Percentiles rank a stretch among this genome's conserved stretches.
These are phyloP conservation scores for Periphyllus acericola DNA, from an alignment of 2,888 invertebrate species.

Conservation along the genomic window DNA sequence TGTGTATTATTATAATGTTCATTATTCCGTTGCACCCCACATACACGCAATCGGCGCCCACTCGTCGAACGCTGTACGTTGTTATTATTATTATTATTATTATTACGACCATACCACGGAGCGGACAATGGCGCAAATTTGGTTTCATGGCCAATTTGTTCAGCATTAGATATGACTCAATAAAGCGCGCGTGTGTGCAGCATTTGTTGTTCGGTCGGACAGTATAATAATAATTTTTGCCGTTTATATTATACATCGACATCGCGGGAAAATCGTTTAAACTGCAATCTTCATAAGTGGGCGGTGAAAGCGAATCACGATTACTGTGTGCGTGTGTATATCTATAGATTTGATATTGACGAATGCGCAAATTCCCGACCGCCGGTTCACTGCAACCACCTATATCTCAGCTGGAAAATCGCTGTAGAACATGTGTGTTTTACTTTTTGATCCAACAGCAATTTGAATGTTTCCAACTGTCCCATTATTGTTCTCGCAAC, in stretches of 20 bases:
- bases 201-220: neutral
- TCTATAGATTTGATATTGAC: neutral
- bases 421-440: neutral
- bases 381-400: neutral
- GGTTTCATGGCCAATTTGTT: constrained; percentile 31
- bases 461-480: neutral
- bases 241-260: neutral
- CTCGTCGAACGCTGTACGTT: neutral
- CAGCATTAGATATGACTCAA: neutral
- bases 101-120: too few species aligned
- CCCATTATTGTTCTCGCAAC: neutral
- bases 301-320: constrained; percentile 39
- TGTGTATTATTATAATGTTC: neutral
- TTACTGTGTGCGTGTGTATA: neutral
- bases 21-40: neutral
- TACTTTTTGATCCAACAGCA: neutral
- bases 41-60: neutral
- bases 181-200: neutral
- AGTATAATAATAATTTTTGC: neutral
- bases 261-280: neutral
- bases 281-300: constrained; percentile 7
- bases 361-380: neutral
- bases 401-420: neutral
- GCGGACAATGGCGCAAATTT: neutral
- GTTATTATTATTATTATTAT: too few species aligned